Evolutionary conservation across 2,888 invertebrate genomes (phyloP).

Genomic region (Tenthredo mesomela): DNA sequence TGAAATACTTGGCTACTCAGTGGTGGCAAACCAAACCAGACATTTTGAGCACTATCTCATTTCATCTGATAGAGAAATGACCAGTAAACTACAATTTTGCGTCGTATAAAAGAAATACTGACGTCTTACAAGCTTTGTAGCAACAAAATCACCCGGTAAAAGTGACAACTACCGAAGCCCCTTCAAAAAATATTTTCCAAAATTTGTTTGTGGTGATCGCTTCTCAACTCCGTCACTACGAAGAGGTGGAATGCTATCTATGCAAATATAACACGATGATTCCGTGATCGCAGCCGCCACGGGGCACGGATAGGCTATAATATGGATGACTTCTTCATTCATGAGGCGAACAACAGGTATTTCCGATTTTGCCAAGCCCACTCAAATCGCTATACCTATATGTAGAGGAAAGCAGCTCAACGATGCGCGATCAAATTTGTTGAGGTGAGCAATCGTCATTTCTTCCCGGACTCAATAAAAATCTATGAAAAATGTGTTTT

Average conservation of each 20-base stretch:
- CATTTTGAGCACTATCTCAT: neutral
- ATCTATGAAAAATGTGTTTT: neutral
- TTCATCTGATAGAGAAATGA: neutral
- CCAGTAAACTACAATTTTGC: too few species aligned
- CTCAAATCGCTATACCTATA: conserved; percentile 11
- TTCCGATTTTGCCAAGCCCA: conserved; percentile 63
- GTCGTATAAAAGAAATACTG: too few species aligned
- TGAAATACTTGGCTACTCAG: too few species aligned
- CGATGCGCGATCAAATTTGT: neutral
- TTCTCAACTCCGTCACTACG: conserved; percentile 23
- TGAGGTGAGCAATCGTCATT: neutral
- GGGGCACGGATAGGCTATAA: conserved; percentile 40
- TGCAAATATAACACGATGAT: conserved; percentile 59
- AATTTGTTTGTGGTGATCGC: conserved; percentile 7
- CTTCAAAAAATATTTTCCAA: neutral
- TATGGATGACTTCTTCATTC: conserved; percentile 54
- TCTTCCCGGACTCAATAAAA: neutral
- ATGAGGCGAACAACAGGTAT: conserved; percentile 68
- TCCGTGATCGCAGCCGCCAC: conserved; percentile 56
- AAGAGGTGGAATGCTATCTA: conserved; percentile 56
- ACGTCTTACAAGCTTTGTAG: too few species aligned
- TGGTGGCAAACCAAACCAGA: too few species aligned
- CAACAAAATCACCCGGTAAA: too few species aligned
- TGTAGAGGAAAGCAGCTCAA: neutral
- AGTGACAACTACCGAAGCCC: too few species aligned